These are phyloP conservation scores for Menidia beryllina DNA, from an alignment of 2,113 vertebrate species.

Conservation along the genomic window DNA sequence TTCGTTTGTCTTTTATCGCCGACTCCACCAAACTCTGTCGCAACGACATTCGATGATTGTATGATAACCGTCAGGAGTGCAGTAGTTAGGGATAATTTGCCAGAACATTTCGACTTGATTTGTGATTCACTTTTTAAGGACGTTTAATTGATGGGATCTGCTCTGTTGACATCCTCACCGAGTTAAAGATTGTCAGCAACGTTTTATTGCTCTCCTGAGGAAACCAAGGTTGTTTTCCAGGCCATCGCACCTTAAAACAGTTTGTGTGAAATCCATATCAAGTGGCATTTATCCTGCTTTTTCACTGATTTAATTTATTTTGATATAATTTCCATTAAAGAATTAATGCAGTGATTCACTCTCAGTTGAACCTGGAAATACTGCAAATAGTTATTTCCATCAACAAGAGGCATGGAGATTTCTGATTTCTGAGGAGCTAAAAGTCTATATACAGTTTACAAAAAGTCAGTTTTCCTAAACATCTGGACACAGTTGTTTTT, in stretches of 20 bases:
- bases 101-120: constrained; percentile 30
- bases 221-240: not conserved
- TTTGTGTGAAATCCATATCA: not conserved
- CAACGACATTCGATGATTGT: constrained; percentile 7
- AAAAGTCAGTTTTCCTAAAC: constrained; percentile 11
- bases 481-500: constrained; percentile 2
- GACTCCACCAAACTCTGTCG: not conserved
- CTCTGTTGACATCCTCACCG: constrained; percentile 43
- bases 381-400: not conserved
- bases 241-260: not conserved
- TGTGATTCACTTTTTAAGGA: constrained; percentile 56
- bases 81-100: constrained; percentile 50
- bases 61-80: constrained; percentile 29
- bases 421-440: constrained; percentile 4
- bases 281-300: not conserved
- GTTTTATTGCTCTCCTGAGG: not conserved
- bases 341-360: not conserved
- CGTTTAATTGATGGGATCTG: constrained; percentile 24
- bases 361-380: not conserved
- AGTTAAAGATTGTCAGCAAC: constrained; percentile 19
- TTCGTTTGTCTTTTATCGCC: constrained; percentile 6
- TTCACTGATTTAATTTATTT: not conserved
- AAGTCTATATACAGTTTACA: constrained; percentile 3
- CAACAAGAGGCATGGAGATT: not conserved
- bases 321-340: not conserved